phyloP scores from a whole-genome alignment of 2,888 invertebrate species.

The Drosophila eohydei region DNA sequence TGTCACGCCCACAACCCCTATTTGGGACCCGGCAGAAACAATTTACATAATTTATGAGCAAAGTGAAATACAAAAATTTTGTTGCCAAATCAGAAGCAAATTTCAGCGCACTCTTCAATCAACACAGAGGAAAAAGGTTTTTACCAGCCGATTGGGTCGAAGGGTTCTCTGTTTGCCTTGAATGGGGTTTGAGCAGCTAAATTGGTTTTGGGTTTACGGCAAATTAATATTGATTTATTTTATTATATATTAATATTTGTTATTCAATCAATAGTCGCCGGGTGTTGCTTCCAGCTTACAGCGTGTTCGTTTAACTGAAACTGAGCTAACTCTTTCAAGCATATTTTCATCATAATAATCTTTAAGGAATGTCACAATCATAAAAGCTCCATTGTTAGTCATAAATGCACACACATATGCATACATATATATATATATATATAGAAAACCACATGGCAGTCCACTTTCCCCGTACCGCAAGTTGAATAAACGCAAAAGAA shows the following conservation, averaged over 20 bases:
- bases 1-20: not conserved
- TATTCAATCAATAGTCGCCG: not conserved
- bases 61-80: slow-evolving; percentile 12
- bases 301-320: not conserved
- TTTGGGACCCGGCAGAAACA: slow-evolving; percentile 5
- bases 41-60: slow-evolving; percentile 60
- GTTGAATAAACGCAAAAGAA: slow-evolving; percentile 41
- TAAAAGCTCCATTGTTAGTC: slow-evolving; percentile 34
- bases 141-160: slow-evolving; percentile 12
- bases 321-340: slow-evolving; percentile 4
- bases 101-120: slow-evolving; percentile 22
- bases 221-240: slow-evolving; percentile 13
- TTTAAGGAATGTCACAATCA: slow-evolving; percentile 36
- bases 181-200: not conserved
- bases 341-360: slow-evolving; percentile 33
- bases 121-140: slow-evolving; percentile 10
- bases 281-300: not conserved
- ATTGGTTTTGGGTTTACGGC: slow-evolving; percentile 8
- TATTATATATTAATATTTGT: slow-evolving; percentile 3
- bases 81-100: slow-evolving; percentile 23
- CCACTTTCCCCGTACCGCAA: slow-evolving; percentile 6
- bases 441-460: slow-evolving; percentile 24
- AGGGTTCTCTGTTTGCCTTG: slow-evolving; percentile 20
- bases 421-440: not conserved
- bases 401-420: not conserved